Percentiles rank a stretch among this genome's conserved stretches.
phyloP scores from a whole-genome alignment of 2,797 vertebrate genomes.

The Platalea minor region DNA sequence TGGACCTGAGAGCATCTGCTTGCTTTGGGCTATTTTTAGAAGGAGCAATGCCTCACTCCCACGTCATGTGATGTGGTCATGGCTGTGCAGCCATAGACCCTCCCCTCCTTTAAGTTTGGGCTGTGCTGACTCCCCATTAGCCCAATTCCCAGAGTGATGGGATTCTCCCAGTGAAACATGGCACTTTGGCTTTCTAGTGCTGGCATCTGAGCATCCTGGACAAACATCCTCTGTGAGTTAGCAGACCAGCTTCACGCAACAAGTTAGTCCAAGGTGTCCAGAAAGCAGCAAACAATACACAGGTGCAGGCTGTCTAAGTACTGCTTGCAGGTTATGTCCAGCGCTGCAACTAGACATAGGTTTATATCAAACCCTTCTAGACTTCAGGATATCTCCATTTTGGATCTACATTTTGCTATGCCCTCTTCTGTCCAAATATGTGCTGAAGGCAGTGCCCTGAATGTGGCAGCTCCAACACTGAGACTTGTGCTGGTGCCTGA shows the following conservation, averaged over 20 bases:
- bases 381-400: neutral
- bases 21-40: neutral
- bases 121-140: neutral
- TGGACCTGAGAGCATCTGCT: neutral
- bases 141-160: neutral
- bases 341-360: neutral
- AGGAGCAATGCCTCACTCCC: neutral
- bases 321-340: neutral
- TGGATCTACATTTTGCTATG: neutral
- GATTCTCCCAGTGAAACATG: neutral
- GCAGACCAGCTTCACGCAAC: neutral
- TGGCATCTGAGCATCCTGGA: neutral
- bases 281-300: neutral
- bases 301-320: neutral
- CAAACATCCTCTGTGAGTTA: neutral
- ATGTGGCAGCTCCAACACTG: neutral
- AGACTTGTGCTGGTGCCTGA: neutral
- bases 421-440: neutral
- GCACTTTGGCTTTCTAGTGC: neutral
- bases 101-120: neutral
- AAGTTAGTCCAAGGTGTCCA: neutral
- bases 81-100: neutral
- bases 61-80: neutral
- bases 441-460: neutral
- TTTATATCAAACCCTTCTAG: neutral